phyloP scores from a whole-genome alignment of 2,113 vertebrate genomes.

The Ceyx cyanopectus region DNA sequence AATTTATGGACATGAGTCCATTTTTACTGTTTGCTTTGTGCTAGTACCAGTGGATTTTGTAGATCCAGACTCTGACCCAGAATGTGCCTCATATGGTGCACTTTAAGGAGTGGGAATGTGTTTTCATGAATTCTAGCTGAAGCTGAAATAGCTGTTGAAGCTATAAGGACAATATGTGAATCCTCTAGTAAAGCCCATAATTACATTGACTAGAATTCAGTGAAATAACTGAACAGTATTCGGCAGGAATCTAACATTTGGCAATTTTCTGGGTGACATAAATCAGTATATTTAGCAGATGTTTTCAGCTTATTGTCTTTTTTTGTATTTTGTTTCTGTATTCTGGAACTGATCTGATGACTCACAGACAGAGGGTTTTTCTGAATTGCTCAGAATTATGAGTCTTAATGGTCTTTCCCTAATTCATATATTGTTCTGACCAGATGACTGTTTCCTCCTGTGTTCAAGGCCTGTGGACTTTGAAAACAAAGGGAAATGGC shows the following conservation, averaged over 20 bases:
- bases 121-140: constrained; percentile 30
- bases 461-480: neutral
- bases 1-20: neutral
- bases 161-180: constrained; percentile 11
- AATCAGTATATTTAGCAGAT: constrained; percentile 34
- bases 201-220: constrained; percentile 26
- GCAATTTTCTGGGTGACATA: constrained; percentile 20
- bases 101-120: constrained; percentile 11
- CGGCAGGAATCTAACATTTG: neutral
- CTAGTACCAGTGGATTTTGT: constrained; percentile 46
- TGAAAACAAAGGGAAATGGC: neutral
- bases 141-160: constrained; percentile 5
- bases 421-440: neutral
- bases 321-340: neutral
- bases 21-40: constrained; percentile 31
- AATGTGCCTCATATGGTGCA: constrained; percentile 16
- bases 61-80: constrained; percentile 59
- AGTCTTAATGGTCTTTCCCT: neutral
- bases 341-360: neutral
- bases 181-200: constrained; percentile 39
- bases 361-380: neutral
- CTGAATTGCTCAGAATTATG: neutral
- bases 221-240: constrained; percentile 4
- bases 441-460: neutral
- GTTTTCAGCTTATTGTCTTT: constrained; percentile 7